Base-by-base conservation (phyloP, 2,113 vertebrate species). In the Gymnobelideus leadbeateri region DNA sequence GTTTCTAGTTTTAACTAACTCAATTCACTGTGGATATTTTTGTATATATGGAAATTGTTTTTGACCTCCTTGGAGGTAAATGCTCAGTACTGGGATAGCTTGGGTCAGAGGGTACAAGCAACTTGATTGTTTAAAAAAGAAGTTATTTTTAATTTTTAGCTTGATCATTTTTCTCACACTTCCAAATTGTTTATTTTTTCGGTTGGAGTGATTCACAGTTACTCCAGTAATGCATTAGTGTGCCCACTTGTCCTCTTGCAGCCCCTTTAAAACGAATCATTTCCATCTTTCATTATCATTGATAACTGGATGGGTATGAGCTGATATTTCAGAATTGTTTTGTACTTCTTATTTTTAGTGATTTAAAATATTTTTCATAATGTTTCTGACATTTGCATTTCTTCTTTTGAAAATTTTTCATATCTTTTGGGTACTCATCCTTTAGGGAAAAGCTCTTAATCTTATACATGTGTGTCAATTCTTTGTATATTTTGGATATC, bases 271-370 rank as follows among this genome's bases (percentile, higher is more conserved):
- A 55, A 89, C 4, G n/a, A 51, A 51, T 11, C 10, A 24, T 50
- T 57, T 19, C 52, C 91, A 91, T 14, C 51, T 91, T 91, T 61
- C 49, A 61, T 37, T 68, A 91, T 31, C 89, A 77, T 90, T 68
- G 90, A 11, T 2, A 92, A n/a, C 10, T 51, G 91, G 8, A 53
- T 43, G 91, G 7, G 14, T 91, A 11, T 53, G 14, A 89, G 89
- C 51, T 90, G 14, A 54, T 46, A 77, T 90, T 77, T 61, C 89
- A 37, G 19, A 37, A 91, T 91, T 92, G 92, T 92, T 89, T 90
- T 93, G 10, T 31, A 28, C 53, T 92, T 94, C 25, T 94, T 12
- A 52, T 46, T 90, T 52, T 57, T 77, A 90, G 8, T 50, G 84
- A 89, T 37, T n/a, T 89, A 47, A 46, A 90, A 49, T 1, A n/a